Conservation (phyloP, 2,113 vertebrate genomes). For the Brachionichthys hirsutus region DNA sequence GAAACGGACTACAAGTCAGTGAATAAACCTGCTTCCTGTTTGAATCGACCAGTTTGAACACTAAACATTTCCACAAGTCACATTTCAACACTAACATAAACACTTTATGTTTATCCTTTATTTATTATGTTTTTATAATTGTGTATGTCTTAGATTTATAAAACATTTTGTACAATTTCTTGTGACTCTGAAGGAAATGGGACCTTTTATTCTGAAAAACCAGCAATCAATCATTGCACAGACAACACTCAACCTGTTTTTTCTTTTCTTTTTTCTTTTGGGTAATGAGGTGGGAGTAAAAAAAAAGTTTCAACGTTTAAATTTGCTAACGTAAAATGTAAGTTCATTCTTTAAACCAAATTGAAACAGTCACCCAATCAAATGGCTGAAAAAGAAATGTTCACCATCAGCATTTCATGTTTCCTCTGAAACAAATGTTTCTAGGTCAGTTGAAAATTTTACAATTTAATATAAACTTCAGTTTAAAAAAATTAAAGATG, state of each 20-base stretch:
- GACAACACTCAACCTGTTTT: slow-evolving; percentile 7
- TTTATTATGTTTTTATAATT: slow-evolving; percentile 38
- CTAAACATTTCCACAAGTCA: not conserved
- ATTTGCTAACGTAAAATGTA: not conserved
- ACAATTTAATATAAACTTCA: slow-evolving; percentile 1
- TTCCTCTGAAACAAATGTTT: not conserved
- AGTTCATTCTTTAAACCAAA: not conserved
- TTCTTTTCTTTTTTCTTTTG: slow-evolving; percentile 4
- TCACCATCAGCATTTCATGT: not conserved
- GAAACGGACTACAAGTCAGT: no score
- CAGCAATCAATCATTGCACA: not conserved
- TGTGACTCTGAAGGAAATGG: not conserved
- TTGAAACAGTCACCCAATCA: not conserved
- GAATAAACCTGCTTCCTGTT: not conserved
- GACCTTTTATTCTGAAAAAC: slow-evolving; percentile 9
- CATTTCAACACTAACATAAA: slow-evolving; percentile 20
- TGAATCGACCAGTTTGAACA: slow-evolving; percentile 14
- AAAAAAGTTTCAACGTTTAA: no score
- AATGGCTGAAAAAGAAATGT: not conserved
- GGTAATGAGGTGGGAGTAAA: not conserved
- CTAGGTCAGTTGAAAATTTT: not conserved
- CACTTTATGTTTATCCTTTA: slow-evolving; percentile 3
- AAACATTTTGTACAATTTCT: slow-evolving; percentile 3
- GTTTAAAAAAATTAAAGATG: not conserved
- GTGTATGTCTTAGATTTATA: not conserved